Base-by-base conservation (phyloP, 1,140 invertebrate species). In the Phocides pigmalion region DNA sequence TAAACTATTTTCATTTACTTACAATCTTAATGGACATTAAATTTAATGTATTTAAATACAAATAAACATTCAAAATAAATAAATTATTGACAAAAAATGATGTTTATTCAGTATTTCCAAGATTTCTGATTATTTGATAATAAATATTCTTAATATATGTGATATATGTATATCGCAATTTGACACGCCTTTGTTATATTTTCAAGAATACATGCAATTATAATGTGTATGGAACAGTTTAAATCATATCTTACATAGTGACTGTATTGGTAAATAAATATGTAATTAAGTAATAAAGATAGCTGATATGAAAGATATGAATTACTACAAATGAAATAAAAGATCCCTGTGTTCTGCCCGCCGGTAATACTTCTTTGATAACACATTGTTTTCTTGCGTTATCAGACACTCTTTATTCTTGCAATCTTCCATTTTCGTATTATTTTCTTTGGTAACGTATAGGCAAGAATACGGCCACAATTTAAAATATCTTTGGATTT, bases 361-460 rank as follows among this genome's bases (percentile, higher is more conserved):
- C 12, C 87, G 72, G 54, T 90, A 90, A 62, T 88, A 90, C 63
- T 90, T 90, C 67, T 86, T 88, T 35, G 81, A 74, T 22, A 74
- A 44, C n/a, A 71, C 17, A 72, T 51, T 50, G 22, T 68, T 79
- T 17, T 86, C 81, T 69, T 74, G 64, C 49, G 35, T 41, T 6
- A 49, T 25, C 35, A 76, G 41, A 62, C 64, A 77, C 20, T 83
- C 77, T 22, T 76, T 84, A n/a, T 63, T 67, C 37, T 64, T 73
- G 64, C 68, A 78, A 6, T 20, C 54, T 17, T 85, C 80, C 76
- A 87, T 81, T 62, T 66, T 62, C 3, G 15, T 50, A 42, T 44
- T 28, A 28, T 61, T 35, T 65, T 67, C 22, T 16, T 28, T 28
- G 22, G 9, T 35, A 8, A 20, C 11, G 25, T 59, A 35, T 20